Base-by-base conservation (phyloP, 2,888 invertebrate genomes). In the Orthosia gothica region DNA sequence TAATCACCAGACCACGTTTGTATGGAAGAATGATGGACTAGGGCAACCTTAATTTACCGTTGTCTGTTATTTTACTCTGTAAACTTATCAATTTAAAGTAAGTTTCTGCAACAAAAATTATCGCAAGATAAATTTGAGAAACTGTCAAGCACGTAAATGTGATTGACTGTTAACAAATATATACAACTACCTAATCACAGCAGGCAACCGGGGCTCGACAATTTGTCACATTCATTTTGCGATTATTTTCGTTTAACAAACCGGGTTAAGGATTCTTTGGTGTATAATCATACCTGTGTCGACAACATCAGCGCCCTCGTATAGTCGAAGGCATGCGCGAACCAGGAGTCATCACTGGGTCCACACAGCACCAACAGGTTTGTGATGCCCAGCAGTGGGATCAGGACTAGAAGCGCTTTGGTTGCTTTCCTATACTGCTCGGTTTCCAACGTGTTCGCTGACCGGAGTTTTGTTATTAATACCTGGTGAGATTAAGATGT, bases 311-410 rank as follows among this genome's bases (percentile, higher is more conserved):
- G 95, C 5, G 99, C 99, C 76, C 99, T 97, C 7, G 98, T 95
- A 88, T 98, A 98, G 81, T 98, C 98, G 92, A 99, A 99, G 77
- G 98, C 97, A 89, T 97, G 97, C 57, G 98, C 97, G 84, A 98
- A 97, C 89, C 98, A 97, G 32, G 98, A 98, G 83, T 98, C 97
- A 75, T 98, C 97, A 49, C 97, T 97, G 0, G 99, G 99, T 0
- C 98, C 98, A 68, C 98, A 98, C 68, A 99, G 97, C 75, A 99
- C 98, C 79, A 99, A 97, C 81, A 99, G 97, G 94, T 99, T 99
- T 2, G 99, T 99, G 86, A 99, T 98, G 64, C 99, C 99, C 81
- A 99, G 97, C 71, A 99, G 97, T n/a, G 99, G 99, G 91, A 99
- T 99, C 62, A 99, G 97, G 40, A 99, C 99, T 45, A 99, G 96